These are phyloP conservation scores for Champsocephalus esox DNA, from an alignment of 2,797 vertebrate species.

Conservation along the genomic window DNA sequence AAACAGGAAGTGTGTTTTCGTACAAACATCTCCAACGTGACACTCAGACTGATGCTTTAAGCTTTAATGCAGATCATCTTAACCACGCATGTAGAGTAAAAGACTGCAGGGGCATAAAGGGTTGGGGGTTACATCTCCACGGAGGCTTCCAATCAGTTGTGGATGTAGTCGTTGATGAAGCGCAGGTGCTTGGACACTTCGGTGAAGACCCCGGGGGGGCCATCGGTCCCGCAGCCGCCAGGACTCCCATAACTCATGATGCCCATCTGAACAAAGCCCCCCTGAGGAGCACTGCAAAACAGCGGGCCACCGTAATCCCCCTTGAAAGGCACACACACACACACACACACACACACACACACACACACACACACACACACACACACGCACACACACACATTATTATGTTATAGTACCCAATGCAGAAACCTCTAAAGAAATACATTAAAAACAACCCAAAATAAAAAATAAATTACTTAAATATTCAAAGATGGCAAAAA, in stretches of 20 bases:
- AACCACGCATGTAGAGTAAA: background rate
- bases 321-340: constrained; percentile 45
- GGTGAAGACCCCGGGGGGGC: constrained; percentile 39
- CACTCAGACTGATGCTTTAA: constrained; percentile 43
- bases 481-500: too few species aligned
- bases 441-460: too few species aligned
- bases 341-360: background rate
- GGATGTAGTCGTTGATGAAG: constrained; percentile 30
- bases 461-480: too few species aligned
- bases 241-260: constrained; percentile 77
- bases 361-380: background rate
- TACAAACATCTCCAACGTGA: background rate
- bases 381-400: background rate
- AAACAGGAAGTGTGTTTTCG: background rate
- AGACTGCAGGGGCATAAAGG: background rate
- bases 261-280: constrained; percentile 70
- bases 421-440: too few species aligned
- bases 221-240: constrained; percentile 16
- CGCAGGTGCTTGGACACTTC: constrained; percentile 21
- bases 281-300: constrained; percentile 55
- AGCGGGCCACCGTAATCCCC: constrained; percentile 83
- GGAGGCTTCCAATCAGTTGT: fast-evolving
- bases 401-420: too few species aligned
- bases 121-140: constrained; percentile 8
- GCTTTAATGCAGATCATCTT: constrained; percentile 51